Evolutionary conservation across 2,888 invertebrate species (phyloP).

Genomic region (Andrena haemorrhoa): DNA sequence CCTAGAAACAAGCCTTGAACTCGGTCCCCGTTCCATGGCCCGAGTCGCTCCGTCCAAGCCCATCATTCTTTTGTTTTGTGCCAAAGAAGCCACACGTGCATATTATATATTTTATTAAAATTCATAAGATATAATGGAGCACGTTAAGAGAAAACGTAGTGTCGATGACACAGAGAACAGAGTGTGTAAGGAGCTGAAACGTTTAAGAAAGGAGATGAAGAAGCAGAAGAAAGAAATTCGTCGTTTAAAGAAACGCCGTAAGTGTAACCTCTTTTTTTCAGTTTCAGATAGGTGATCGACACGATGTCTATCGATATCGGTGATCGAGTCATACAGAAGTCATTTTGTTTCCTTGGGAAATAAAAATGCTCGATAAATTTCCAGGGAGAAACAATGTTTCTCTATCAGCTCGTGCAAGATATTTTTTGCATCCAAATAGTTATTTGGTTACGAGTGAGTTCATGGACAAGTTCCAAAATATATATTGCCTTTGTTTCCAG

Average conservation of each 20-base stretch:
- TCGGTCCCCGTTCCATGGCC: too few species aligned
- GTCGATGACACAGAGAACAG: not conserved
- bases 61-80: too few species aligned
- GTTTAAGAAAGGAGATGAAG: not conserved
- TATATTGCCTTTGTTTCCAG: too few species aligned
- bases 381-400: not conserved
- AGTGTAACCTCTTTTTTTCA: not conserved
- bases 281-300: not conserved
- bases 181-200: not conserved
- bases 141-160: too few species aligned
- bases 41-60: too few species aligned
- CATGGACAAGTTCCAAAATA: not conserved
- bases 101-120: too few species aligned
- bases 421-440: not conserved
- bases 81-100: too few species aligned
- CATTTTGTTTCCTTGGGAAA: not conserved
- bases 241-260: not conserved
- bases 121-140: not conserved
- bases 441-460: not conserved
- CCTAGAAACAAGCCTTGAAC: too few species aligned
- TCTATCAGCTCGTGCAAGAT: not conserved
- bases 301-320: not conserved
- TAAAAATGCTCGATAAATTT: not conserved
- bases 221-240: not conserved
- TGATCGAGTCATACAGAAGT: not conserved